Evolutionary conservation across 2,888 invertebrate genomes (phyloP).

Genomic region (Hyposoter dolosus): DNA sequence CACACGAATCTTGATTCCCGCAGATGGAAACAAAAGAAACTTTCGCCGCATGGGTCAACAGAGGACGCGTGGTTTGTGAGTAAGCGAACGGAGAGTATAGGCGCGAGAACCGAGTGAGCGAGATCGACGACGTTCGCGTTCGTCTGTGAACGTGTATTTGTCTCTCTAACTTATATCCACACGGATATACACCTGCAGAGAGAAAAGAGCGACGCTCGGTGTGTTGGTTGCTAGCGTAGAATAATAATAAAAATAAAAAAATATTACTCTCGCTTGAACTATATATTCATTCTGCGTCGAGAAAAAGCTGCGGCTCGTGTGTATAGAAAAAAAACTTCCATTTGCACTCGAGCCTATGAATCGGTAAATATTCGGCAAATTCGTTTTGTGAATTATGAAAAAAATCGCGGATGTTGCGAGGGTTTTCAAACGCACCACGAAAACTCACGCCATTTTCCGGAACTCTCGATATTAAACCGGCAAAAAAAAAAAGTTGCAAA

Average conservation of each 20-base stretch:
- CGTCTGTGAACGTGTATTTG: not conserved
- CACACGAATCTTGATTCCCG: conserved; percentile 76
- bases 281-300: conserved; percentile 56
- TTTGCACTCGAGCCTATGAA: conserved; percentile 28
- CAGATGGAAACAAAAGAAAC: conserved; percentile 79
- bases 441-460: too few species aligned
- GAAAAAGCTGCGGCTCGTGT: conserved; percentile 13
- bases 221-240: conserved; percentile 34
- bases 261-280: conserved; percentile 63
- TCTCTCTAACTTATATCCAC: not conserved
- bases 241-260: not conserved
- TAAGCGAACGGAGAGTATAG: conserved; percentile 41
- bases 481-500: not conserved
- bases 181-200: conserved; percentile 23
- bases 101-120: conserved; percentile 20
- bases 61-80: conserved; percentile 65
- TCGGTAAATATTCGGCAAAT: conserved; percentile 6
- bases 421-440: too few species aligned
- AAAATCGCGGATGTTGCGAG: too few species aligned
- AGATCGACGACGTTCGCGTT: not conserved
- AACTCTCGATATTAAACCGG: too few species aligned
- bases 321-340: conserved; percentile 28
- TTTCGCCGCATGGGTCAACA: conserved; percentile 80
- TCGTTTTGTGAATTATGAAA: not conserved
- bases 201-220: conserved; percentile 30